These are phyloP conservation scores for Cynopterus brachyotis DNA, from an alignment of 2,113 vertebrate species.

Conservation along the genomic window DNA sequence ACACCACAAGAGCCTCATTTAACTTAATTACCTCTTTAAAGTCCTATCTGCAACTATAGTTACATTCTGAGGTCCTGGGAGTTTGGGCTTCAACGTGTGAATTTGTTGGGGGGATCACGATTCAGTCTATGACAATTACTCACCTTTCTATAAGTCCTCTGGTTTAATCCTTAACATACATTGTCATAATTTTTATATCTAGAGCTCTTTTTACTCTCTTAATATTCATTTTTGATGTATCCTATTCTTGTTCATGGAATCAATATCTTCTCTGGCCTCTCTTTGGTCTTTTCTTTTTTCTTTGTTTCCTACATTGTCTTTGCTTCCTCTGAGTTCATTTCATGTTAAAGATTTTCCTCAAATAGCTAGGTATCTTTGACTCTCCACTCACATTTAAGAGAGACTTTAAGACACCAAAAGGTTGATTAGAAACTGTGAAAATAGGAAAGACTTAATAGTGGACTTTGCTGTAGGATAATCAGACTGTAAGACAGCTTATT, in stretches of 20 bases:
- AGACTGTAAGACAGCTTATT: neutral
- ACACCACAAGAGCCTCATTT: neutral
- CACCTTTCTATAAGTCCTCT: neutral
- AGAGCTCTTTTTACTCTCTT: neutral
- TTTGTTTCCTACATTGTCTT: neutral
- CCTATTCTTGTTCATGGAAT: neutral
- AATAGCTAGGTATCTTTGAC: neutral
- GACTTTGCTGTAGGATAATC: neutral
- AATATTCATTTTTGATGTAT: neutral
- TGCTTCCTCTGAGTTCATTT: slow-evolving; percentile 13
- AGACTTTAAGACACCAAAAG: neutral
- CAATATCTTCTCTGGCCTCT: neutral
- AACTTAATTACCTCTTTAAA: neutral
- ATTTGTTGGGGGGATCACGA: neutral
- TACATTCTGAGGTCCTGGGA: neutral
- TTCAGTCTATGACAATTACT: neutral
- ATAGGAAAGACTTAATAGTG: neutral
- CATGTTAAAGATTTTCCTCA: neutral
- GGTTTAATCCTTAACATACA: slow-evolving; percentile 7
- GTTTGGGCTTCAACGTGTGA: neutral
- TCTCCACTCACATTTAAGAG: neutral
- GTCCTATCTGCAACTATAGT: neutral
- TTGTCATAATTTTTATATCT: neutral
- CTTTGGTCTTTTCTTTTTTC: neutral
- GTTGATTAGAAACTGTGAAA: neutral